These are phyloP conservation scores for Peromyscus maniculatus DNA, from an alignment of 2,113 vertebrate genomes.

Conservation along the genomic window DNA sequence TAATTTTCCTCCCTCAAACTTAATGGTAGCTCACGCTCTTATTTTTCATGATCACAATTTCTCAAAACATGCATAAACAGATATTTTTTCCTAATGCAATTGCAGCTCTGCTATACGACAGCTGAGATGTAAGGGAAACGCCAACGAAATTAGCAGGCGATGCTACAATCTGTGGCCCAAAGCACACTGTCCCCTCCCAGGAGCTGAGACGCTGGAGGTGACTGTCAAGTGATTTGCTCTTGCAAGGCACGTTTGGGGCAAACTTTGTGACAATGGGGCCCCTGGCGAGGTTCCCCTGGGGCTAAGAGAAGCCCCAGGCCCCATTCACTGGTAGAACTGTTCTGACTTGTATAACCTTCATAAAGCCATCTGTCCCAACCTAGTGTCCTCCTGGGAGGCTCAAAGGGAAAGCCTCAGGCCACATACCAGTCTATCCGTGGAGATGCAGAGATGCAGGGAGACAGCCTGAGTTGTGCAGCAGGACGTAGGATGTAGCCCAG, in stretches of 20 bases:
- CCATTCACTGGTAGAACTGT: neutral
- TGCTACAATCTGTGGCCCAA: neutral
- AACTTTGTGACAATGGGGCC: neutral
- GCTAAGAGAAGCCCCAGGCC: neutral
- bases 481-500: neutral
- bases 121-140: slow-evolving; percentile 48
- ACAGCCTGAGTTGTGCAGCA: neutral
- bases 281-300: neutral
- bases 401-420: neutral
- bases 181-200: neutral
- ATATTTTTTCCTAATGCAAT: slow-evolving; percentile 15
- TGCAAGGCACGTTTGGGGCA: neutral
- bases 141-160: neutral
- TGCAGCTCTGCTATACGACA: neutral
- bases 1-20: slow-evolving; percentile 46
- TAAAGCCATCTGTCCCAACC: slow-evolving; percentile 20
- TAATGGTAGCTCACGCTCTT: slow-evolving; percentile 34
- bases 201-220: neutral
- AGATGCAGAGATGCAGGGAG: neutral
- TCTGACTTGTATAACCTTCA: neutral
- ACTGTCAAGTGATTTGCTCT: neutral
- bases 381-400: neutral
- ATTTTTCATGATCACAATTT: slow-evolving; percentile 70
- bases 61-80: slow-evolving; percentile 58
- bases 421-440: neutral